Percentiles rank a stretch among this genome's conserved stretches.
Conservation (phyloP, 2,888 invertebrate genomes). For the Plusia festucae region DNA sequence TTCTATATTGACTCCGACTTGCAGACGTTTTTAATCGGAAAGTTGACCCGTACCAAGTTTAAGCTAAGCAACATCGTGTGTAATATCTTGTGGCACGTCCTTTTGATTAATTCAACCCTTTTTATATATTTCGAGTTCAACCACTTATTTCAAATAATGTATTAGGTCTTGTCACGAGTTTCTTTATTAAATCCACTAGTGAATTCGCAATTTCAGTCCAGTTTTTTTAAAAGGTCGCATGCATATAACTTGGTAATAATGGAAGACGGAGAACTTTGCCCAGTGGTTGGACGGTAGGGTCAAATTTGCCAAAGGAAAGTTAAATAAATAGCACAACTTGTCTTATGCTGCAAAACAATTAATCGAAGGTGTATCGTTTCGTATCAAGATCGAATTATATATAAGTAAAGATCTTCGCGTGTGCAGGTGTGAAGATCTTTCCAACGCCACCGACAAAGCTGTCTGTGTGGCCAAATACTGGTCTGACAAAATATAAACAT, state of each 20-base stretch:
- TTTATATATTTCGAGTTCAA: constrained; percentile 2
- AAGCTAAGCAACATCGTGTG: not conserved
- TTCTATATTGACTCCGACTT: not conserved
- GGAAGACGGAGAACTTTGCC: not conserved
- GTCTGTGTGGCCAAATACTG: no score
- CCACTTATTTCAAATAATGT: not conserved
- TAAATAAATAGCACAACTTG: no score
- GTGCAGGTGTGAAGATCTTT: no score
- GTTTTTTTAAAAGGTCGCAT: not conserved
- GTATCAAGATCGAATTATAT: constrained; percentile 38
- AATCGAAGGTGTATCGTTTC: constrained; percentile 19
- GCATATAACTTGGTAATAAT: not conserved
- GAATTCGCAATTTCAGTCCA: not conserved
- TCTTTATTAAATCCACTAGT: not conserved
- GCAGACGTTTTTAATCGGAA: constrained; percentile 4
- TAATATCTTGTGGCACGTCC: not conserved
- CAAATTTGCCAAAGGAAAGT: no score
- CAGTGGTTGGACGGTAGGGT: no score
- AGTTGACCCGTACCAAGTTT: not conserved
- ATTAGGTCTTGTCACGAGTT: not conserved
- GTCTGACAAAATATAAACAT: no score
- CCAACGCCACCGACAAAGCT: no score
- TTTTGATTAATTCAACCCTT: constrained; percentile 3
- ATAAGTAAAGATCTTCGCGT: no score
- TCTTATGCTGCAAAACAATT: constrained; percentile 12